phyloP scores from a whole-genome alignment of 2,888 invertebrate species.

The Buathra laborator region DNA sequence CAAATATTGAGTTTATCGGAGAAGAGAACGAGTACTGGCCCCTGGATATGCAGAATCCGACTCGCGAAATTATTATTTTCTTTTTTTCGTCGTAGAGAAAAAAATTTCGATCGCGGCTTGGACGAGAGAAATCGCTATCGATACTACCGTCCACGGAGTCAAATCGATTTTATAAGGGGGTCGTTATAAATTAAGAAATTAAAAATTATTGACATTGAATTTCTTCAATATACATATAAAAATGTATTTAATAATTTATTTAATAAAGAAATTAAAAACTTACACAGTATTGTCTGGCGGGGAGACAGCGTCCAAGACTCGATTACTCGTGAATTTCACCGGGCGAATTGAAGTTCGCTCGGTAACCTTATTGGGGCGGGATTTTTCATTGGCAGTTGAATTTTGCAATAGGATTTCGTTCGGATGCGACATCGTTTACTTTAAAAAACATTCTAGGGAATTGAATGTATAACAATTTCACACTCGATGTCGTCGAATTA shows the following conservation, averaged over 20 bases:
- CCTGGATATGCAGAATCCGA: too few relatives aligned
- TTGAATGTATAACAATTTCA: too few relatives aligned
- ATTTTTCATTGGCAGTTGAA: not conserved
- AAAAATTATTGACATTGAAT: not conserved
- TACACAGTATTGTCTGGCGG: slow-evolving; percentile 32
- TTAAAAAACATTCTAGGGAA: not conserved
- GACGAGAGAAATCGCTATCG: not conserved
- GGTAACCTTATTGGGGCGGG: not conserved
- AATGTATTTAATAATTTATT: too few relatives aligned
- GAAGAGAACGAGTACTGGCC: too few relatives aligned
- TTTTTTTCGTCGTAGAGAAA: too few relatives aligned
- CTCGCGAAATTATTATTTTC: too few relatives aligned
- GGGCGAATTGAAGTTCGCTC: not conserved
- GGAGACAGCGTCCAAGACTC: slow-evolving; percentile 6
- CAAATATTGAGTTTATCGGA: not conserved
- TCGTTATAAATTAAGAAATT: too few relatives aligned
- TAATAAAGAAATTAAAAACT: not conserved
- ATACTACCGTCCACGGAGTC: not conserved
- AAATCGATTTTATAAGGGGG: not conserved
- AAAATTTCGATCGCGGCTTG: too few relatives aligned
- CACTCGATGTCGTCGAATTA: not conserved
- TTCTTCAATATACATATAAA: not conserved
- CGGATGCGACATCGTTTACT: not conserved
- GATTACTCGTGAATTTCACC: slow-evolving; percentile 20
- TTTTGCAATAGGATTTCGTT: not conserved